phyloP scores from a whole-genome alignment of 1,140 invertebrate genomes.

The Leptinotarsa lineolata region DNA sequence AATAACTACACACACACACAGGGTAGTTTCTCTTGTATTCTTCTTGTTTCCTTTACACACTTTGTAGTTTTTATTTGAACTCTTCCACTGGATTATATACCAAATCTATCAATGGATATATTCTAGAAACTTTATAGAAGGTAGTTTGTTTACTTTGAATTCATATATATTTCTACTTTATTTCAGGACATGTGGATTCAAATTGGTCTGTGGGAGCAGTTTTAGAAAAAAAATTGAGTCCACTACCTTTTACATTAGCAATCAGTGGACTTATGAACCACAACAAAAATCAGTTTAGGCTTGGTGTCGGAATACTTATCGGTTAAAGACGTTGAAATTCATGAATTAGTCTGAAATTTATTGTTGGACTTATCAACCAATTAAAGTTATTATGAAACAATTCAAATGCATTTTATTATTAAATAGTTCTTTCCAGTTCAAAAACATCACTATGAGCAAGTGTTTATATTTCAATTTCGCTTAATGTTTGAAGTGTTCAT shows the following conservation, averaged over 20 bases:
- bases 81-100: background rate
- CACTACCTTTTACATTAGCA: slow-evolving; percentile 91
- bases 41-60: background rate
- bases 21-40: too few species aligned
- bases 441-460: background rate
- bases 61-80: background rate
- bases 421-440: slow-evolving; percentile 1
- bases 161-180: slow-evolving; percentile 17
- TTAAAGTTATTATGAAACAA: slow-evolving; percentile 29
- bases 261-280: slow-evolving; percentile 94
- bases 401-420: slow-evolving; percentile 21
- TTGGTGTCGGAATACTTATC: slow-evolving; percentile 86
- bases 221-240: slow-evolving; percentile 90
- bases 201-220: slow-evolving; percentile 95
- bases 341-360: slow-evolving; percentile 26
- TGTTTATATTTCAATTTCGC: background rate
- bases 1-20: too few species aligned
- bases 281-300: slow-evolving; percentile 82
- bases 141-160: background rate
- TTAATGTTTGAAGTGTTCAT: background rate
- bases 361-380: slow-evolving; percentile 24
- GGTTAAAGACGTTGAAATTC: slow-evolving; percentile 63
- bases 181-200: slow-evolving; percentile 86
- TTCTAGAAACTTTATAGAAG: too few species aligned
- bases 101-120: too few species aligned